phyloP scores from a whole-genome alignment of 2,797 vertebrate genomes.

The Betta splendens region DNA sequence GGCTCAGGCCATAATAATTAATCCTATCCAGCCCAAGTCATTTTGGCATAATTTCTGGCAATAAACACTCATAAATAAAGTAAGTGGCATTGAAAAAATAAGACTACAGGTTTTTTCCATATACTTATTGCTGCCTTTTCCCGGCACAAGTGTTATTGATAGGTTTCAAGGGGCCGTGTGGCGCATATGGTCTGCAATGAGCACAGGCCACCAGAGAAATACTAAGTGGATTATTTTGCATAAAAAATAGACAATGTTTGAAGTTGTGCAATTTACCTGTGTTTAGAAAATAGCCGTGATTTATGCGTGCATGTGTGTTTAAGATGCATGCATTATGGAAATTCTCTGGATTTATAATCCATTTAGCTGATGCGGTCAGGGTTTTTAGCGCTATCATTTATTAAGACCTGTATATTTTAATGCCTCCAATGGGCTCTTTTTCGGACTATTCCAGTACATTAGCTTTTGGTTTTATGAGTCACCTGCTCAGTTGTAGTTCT shows the following conservation, averaged over 20 bases:
- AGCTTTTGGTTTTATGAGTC: conserved; percentile 91
- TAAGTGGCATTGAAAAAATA: conserved; percentile 88
- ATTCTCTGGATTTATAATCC: conserved; percentile 99
- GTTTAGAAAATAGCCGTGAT: conserved; percentile 99
- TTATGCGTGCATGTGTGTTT: conserved; percentile 93
- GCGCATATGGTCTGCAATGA: conserved; percentile 82
- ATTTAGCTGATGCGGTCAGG: conserved; percentile 98
- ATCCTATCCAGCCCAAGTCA: conserved; percentile 95
- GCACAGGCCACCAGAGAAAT: conserved; percentile 85
- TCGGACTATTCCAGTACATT: conserved; percentile 88
- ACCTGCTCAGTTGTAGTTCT: conserved; percentile 75
- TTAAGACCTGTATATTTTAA: conserved; percentile 95
- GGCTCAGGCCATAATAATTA: conserved; percentile 95
- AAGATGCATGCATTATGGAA: conserved; percentile 98
- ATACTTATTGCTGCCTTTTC: conserved; percentile 88
- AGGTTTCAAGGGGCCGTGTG: conserved; percentile 83
- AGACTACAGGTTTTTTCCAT: conserved; percentile 85
- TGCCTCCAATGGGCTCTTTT: conserved; percentile 87
- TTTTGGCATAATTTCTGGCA: conserved; percentile 99
- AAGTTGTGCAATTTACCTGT: conserved; percentile 97
- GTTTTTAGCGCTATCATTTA: conserved; percentile 98
- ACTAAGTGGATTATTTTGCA: conserved; percentile 99
- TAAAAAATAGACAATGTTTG: conserved; percentile 96
- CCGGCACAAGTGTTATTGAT: conserved; percentile 91
- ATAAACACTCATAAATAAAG: conserved; percentile 98